phyloP scores from a whole-genome alignment of 64 coral and sea anemone species.

The Cladopsammia gracilis region DNA sequence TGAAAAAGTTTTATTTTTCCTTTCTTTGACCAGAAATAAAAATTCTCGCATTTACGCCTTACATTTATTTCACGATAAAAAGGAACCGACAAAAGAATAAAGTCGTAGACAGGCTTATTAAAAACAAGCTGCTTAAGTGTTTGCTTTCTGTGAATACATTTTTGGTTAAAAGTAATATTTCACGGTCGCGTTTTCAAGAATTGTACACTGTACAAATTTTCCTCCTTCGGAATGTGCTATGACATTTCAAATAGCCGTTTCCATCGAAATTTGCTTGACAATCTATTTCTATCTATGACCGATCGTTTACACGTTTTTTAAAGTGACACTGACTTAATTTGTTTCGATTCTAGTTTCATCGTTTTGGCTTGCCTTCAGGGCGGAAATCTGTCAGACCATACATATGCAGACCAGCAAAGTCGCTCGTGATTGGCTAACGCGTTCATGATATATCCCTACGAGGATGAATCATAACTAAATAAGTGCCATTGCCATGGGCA shows the following conservation, averaged over 20 bases:
- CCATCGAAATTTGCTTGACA: background rate
- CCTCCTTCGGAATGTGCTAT: background rate
- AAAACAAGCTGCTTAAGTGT: background rate
- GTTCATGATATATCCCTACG: background rate
- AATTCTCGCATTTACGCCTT: no score
- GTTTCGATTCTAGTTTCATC: slow-evolving; percentile 27
- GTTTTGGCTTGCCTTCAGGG: background rate
- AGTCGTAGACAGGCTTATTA: background rate
- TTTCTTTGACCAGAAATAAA: no score
- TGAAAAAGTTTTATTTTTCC: background rate
- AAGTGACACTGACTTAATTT: slow-evolving; percentile 55
- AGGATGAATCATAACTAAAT: slow-evolving; percentile 31
- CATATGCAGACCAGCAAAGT: background rate
- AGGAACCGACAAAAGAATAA: background rate
- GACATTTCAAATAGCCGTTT: background rate
- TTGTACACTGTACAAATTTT: background rate
- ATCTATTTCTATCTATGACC: slow-evolving; percentile 49
- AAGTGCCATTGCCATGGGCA: slow-evolving; percentile 8
- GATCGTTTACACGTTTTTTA: slow-evolving; percentile 16
- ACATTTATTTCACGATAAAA: background rate
- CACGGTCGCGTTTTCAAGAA: background rate
- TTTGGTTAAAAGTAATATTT: background rate
- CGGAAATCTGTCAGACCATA: slow-evolving; percentile 25
- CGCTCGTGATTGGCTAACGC: background rate
- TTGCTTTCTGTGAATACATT: background rate